Evolutionary conservation across 2,797 vertebrate genomes (phyloP).

Genomic region (Sebastes cheni): DNA sequence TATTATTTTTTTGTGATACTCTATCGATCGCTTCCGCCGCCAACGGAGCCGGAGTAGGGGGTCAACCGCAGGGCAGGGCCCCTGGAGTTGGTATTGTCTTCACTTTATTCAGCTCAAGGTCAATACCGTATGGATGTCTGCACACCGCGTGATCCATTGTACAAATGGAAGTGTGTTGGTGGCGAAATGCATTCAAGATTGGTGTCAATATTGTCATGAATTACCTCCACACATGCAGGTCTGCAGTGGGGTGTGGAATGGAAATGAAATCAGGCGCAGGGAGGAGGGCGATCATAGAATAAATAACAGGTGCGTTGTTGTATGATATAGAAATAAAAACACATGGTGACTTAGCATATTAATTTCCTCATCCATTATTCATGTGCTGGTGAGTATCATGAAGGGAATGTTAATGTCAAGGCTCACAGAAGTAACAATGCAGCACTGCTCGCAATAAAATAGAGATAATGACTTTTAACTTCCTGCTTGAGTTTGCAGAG

Average conservation of each 20-base stretch:
- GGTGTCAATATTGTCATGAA: constrained; percentile 33
- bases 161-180: constrained; percentile 35
- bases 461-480: background rate
- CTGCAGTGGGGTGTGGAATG: background rate
- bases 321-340: constrained; percentile 23
- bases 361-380: constrained; percentile 43
- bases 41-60: background rate
- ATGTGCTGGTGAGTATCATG: background rate
- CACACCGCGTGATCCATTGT: constrained; percentile 7
- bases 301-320: constrained; percentile 28
- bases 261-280: constrained; percentile 13
- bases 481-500: background rate
- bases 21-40: constrained; percentile 3
- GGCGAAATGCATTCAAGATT: constrained; percentile 26
- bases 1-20: constrained; percentile 4
- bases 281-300: background rate
- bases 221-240: constrained; percentile 1
- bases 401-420: constrained; percentile 4
- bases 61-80: constrained; percentile 25
- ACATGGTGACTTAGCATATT: constrained; percentile 22
- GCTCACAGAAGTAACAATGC: background rate
- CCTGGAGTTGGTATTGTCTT: constrained; percentile 24
- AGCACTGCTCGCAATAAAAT: background rate
- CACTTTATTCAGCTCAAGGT: constrained; percentile 46
- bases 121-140: constrained; percentile 34